Evolutionary conservation across 2,797 vertebrate genomes (phyloP).

Genomic region (Sciaenops ocellatus): DNA sequence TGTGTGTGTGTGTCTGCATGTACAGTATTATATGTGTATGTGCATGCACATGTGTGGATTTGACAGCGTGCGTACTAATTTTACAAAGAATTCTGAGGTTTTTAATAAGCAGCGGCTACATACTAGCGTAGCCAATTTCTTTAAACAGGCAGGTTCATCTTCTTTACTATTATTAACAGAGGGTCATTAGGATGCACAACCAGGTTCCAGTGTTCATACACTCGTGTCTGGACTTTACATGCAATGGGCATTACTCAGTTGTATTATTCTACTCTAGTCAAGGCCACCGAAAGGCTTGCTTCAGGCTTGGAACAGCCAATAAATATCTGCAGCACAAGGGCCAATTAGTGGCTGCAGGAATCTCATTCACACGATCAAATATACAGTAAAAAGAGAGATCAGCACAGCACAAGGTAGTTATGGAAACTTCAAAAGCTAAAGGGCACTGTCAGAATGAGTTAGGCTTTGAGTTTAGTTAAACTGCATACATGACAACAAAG

Average conservation of each 20-base stretch:
- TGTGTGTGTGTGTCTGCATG: slow-evolving; percentile 25
- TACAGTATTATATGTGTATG: slow-evolving; percentile 17
- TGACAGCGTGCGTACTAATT: slow-evolving; percentile 33
- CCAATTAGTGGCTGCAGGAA: slow-evolving; percentile 28
- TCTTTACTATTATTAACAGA: slow-evolving; percentile 9
- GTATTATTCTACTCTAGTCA: neutral
- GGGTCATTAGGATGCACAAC: slow-evolving; percentile 39
- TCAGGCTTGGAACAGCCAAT: slow-evolving; percentile 4
- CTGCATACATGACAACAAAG: neutral
- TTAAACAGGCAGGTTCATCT: slow-evolving; percentile 40
- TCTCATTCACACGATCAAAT: neutral
- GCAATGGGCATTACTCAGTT: slow-evolving; percentile 7
- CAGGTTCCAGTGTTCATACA: slow-evolving; percentile 9
- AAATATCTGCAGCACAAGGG: slow-evolving; percentile 23
- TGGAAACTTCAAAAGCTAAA: slow-evolving; percentile 14
- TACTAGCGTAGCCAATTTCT: slow-evolving; percentile 48
- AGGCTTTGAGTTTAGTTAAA: slow-evolving; percentile 4
- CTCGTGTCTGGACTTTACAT: slow-evolving; percentile 21
- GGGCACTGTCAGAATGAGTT: neutral
- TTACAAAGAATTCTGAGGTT: neutral
- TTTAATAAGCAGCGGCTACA: slow-evolving; percentile 20
- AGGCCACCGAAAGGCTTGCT: slow-evolving; percentile 22
- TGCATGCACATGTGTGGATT: neutral
- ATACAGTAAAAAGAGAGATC: neutral
- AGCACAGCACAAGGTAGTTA: neutral